phyloP scores from a whole-genome alignment of 2,888 invertebrate species.

The Pycnomerus fuliginosus region DNA sequence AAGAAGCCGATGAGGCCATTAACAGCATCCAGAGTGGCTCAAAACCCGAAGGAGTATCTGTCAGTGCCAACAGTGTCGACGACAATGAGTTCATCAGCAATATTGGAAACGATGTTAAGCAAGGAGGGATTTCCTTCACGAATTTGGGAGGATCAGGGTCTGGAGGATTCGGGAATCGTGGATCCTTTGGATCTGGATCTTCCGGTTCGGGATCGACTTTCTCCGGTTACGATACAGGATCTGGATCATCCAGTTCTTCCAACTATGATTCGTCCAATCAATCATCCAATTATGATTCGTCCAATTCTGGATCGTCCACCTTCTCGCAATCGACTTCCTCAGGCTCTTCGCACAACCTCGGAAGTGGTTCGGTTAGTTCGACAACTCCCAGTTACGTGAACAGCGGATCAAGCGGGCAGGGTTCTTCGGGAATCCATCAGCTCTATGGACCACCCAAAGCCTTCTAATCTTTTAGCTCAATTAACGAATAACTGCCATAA shows the following conservation, averaged over 20 bases:
- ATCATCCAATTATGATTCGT: too few relatives aligned
- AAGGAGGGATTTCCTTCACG: too few relatives aligned
- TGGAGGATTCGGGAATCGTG: too few relatives aligned
- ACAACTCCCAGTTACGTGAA: not conserved
- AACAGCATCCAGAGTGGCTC: constrained; percentile 24
- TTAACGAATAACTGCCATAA: too few relatives aligned
- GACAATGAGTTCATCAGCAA: constrained; percentile 2
- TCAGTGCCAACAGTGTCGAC: constrained; percentile 11
- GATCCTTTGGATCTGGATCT: too few relatives aligned
- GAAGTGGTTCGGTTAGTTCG: not conserved
- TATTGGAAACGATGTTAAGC: not conserved
- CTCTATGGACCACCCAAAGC: not conserved
- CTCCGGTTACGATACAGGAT: too few relatives aligned
- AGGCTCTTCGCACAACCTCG: too few relatives aligned
- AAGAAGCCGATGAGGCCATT: constrained; percentile 34
- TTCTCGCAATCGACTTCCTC: too few relatives aligned
- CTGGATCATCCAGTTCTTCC: too few relatives aligned
- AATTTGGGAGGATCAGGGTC: too few relatives aligned
- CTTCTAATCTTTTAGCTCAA: not conserved
- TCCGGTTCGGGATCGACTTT: too few relatives aligned
- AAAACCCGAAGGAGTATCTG: constrained; percentile 8
- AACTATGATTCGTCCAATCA: too few relatives aligned
- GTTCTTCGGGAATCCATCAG: not conserved
- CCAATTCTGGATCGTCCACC: not conserved
- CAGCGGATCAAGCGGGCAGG: not conserved